These are phyloP conservation scores for Pithys albifrons DNA, from an alignment of 2,113 vertebrate genomes.

Conservation along the genomic window DNA sequence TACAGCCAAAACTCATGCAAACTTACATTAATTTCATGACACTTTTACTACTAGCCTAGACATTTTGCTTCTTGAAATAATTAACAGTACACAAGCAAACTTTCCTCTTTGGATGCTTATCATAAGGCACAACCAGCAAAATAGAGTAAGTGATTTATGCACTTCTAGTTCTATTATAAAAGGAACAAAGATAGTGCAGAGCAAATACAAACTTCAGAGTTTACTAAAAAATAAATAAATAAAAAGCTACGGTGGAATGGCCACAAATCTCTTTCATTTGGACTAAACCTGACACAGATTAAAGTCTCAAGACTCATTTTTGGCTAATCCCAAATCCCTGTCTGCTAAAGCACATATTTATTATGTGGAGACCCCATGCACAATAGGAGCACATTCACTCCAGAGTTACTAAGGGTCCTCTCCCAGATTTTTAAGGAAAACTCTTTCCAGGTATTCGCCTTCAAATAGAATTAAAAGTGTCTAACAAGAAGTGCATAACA, in stretches of 20 bases:
- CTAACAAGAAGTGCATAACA: constrained; percentile 18
- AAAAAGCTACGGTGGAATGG: neutral
- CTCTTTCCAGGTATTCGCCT: constrained; percentile 27
- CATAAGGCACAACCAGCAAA: constrained; percentile 35
- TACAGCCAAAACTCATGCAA: constrained; percentile 75
- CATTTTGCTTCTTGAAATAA: constrained; percentile 74
- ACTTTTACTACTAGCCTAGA: constrained; percentile 69
- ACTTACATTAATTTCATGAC: constrained; percentile 75
- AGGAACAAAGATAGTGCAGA: neutral
- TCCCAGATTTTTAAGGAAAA: constrained; percentile 28
- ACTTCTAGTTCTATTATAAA: constrained; percentile 39
- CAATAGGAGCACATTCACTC: neutral
- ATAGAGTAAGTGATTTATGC: constrained; percentile 25
- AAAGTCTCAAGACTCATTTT: neutral
- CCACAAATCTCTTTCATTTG: neutral
- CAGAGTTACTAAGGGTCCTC: neutral
- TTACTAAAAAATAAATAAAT: neutral
- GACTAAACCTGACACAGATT: neutral
- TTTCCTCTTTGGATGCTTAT: constrained; percentile 51
- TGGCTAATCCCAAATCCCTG: constrained; percentile 17
- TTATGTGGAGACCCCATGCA: neutral
- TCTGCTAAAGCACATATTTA: neutral
- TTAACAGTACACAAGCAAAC: constrained; percentile 65
- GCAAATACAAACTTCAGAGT: neutral
- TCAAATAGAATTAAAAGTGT: constrained; percentile 20